Base-by-base conservation (phyloP, 2,888 invertebrate species). In the Ichneumon xanthorius region DNA sequence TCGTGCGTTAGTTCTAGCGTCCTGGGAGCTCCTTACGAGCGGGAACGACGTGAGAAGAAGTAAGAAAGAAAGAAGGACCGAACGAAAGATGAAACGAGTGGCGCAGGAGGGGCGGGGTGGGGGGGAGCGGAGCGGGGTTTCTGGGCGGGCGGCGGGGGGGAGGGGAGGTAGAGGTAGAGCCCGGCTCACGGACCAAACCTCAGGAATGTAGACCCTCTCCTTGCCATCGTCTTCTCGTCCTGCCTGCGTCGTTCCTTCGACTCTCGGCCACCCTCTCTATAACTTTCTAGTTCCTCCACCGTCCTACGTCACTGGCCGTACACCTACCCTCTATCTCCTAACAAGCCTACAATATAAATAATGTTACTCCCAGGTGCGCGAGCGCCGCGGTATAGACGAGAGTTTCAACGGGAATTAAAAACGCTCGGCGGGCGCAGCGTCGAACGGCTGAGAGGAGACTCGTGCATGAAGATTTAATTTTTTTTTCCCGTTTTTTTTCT, bases 311-410 rank as follows among this genome's bases (percentile, higher is more conserved):
- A 76, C 83, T 79, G 58, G 50, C 75, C 75, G 33, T 78, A 63
- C 61, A 76, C 71, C 72, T 70, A 63, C 75, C 61, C 82, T 81
- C 82, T 80, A 71, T 86, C 87, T 88, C 89, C 89, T 89, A 90
- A 90, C 90, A 89, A 90, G 90, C 89, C 61, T 90, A 89, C 89
- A 90, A 90, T 90, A 89, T 90, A 90, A 90, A 90, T 90, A 90
- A 89, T 89, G 88, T 79, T 85, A 79, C 86, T 88, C 85, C 88
- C 88, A 90, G 90, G 87, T 88, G 89, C 86, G 86, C 86, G 86
- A 78, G 81, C 80, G 86, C 61, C 58, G 58, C 26, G 11, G 4
- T 11, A 58, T 26, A 26, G 11, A 58, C 19, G 61, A 53, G 30
- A 63, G 61, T 30, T 83, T 87, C 50, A 63, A 53, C 78, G 63